phyloP scores from a whole-genome alignment of 1,140 invertebrate species.

The Rhagoletis zephyria region DNA sequence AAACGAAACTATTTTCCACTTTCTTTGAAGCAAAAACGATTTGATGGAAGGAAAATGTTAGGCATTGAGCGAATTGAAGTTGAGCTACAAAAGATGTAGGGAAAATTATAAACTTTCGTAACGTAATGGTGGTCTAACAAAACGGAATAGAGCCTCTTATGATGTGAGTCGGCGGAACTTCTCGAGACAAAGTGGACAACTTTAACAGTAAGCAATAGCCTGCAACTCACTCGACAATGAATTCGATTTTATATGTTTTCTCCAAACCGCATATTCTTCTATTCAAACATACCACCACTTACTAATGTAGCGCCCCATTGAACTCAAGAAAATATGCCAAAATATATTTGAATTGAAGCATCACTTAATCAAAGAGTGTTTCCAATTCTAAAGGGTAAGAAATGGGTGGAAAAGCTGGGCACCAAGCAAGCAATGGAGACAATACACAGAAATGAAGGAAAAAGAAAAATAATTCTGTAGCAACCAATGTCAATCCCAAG shows the following conservation, averaged over 20 bases:
- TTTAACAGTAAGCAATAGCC: too few species aligned
- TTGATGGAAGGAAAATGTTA: background rate
- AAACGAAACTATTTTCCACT: constrained; percentile 35
- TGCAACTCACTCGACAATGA: background rate
- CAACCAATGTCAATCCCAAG: constrained; percentile 33
- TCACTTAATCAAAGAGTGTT: constrained; percentile 27
- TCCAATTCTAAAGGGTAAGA: background rate
- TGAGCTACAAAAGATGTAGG: background rate
- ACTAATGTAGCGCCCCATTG: background rate
- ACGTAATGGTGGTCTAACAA: too few species aligned
- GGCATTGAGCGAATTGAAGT: background rate
- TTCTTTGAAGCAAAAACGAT: background rate
- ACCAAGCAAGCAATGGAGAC: background rate
- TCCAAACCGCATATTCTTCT: background rate
- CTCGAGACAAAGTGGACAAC: too few species aligned
- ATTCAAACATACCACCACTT: background rate
- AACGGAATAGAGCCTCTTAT: too few species aligned
- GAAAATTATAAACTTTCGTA: too few species aligned
- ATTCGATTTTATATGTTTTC: background rate
- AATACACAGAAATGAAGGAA: constrained; percentile 3
- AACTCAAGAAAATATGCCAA: constrained; percentile 5
- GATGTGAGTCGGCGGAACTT: too few species aligned
- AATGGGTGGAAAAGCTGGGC: background rate
- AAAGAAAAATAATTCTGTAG: background rate
- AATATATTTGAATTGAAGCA: constrained; percentile 42